Conservation (phyloP, 2,888 invertebrate genomes). For the Neoaliturus tenellus region DNA sequence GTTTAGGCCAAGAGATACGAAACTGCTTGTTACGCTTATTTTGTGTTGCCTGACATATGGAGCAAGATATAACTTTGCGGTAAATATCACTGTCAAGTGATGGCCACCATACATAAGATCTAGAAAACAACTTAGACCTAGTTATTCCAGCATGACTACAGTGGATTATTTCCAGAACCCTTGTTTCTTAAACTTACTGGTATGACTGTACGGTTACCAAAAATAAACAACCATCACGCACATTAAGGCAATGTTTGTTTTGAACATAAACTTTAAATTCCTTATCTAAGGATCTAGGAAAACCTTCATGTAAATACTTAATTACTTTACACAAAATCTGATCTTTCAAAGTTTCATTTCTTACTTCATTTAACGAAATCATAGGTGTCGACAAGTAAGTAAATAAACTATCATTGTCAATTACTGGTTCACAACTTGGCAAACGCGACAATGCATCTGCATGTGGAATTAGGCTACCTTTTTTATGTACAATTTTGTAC, state of each 20-base stretch:
- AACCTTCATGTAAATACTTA: neutral
- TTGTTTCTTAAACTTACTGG: neutral
- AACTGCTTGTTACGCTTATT: too few species aligned
- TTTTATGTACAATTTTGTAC: neutral
- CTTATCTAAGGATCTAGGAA: neutral
- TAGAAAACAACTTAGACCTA: neutral
- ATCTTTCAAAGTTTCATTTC: neutral
- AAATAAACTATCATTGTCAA: neutral
- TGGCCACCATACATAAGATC: neutral
- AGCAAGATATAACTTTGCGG: neutral
- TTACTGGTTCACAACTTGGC: too few species aligned
- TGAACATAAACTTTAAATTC: neutral
- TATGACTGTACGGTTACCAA: neutral
- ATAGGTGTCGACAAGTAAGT: constrained; percentile 24
- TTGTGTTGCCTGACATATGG: neutral
- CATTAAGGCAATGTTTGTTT: too few species aligned
- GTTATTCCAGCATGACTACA: too few species aligned
- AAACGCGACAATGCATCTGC: too few species aligned
- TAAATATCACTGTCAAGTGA: neutral
- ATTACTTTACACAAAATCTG: neutral
- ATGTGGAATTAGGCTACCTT: neutral
- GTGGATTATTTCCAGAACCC: too few species aligned
- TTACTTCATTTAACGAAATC: neutral
- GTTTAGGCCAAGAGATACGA: neutral
- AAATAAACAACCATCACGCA: constrained; percentile 12